Evolutionary conservation across 2,888 invertebrate genomes (phyloP), one percentile per base, ranked within the genome.

Genomic region (Dermolepida albohirtum): DNA sequence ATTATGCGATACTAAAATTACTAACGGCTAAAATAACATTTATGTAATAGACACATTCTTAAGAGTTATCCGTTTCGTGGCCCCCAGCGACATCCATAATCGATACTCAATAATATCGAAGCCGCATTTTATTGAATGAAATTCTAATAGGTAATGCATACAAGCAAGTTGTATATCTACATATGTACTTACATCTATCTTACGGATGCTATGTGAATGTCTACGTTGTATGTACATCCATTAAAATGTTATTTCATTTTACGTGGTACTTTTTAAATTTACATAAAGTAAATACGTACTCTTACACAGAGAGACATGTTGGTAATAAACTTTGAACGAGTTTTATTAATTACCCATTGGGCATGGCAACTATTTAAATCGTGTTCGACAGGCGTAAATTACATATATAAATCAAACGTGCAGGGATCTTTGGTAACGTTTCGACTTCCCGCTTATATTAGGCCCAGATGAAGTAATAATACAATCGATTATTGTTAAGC

Each of bases 51-150:
- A 10, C 11, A 17, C 10, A 40, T 17, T 55, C 55, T 41, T 41
- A 16, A 5, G 40, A 51, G 55, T 55, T 40, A 40, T 55, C 40
- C 14, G 14, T 17, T 55, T 40, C 41, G 40, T 5, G 34, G 34
- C 55, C 40, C 40, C 11, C 40, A 40, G 40, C 55, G 34, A 55
- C 41, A 41, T 41, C 22, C 6, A 55, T 55, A 55, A 55, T 55
- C 55, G 27, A 55, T 55, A 55, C 55, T 40, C 41, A 55, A 55
- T 55, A 41, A 55, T 8, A 14, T 17, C 47, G 55, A 17, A 22
- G 41, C 55, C 16, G 55, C n/a, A 22, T 40, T 55, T 55, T 55
- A 55, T 55, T 41, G 11, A 39, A 40, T 41, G 55, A 41, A 55
- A 55, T 55, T 16, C 43, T 40, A 14, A 16, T 22, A 41, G 55